These are phyloP conservation scores for Gandaritis pyraliata DNA, from an alignment of 2,888 invertebrate genomes.

Conservation along the genomic window DNA sequence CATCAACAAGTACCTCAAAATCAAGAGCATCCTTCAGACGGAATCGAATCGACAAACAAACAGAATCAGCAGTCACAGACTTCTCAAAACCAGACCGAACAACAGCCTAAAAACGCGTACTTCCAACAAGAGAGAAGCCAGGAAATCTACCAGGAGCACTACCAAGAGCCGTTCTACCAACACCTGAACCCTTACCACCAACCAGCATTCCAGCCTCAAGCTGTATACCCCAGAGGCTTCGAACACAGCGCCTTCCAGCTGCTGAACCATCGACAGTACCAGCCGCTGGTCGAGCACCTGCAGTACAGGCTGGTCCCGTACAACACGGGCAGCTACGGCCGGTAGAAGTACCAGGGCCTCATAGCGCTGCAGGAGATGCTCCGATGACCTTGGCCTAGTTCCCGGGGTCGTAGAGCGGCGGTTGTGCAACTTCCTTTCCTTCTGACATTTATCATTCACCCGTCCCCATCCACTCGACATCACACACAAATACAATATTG, in stretches of 20 bases:
- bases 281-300: slow-evolving; percentile 42
- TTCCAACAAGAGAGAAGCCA: slow-evolving; percentile 43
- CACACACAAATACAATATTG: slow-evolving; percentile 15
- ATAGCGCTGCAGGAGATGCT: slow-evolving; percentile 15
- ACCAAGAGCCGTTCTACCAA: slow-evolving; percentile 44
- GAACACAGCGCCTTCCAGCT: slow-evolving; percentile 34
- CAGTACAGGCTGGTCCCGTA: slow-evolving; percentile 58
- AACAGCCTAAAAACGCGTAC: slow-evolving; percentile 30
- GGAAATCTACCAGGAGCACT: slow-evolving; percentile 39
- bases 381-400: slow-evolving; percentile 78
- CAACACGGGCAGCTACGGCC: slow-evolving; percentile 34
- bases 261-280: slow-evolving; percentile 39
- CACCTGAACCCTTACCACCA: slow-evolving; percentile 14
- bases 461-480: slow-evolving; percentile 28
- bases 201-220: slow-evolving; percentile 3
- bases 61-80: slow-evolving; percentile 1
- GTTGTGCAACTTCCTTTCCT: slow-evolving; percentile 50
- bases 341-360: slow-evolving; percentile 2
- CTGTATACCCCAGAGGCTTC: slow-evolving; percentile 19
- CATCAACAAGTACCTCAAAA: neutral
- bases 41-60: neutral
- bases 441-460: slow-evolving; percentile 36
- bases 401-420: slow-evolving; percentile 50
- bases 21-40: neutral
- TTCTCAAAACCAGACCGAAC: slow-evolving; percentile 22